Conservation (phyloP, 2,797 vertebrate genomes). For the Antrozous pallidus region DNA sequence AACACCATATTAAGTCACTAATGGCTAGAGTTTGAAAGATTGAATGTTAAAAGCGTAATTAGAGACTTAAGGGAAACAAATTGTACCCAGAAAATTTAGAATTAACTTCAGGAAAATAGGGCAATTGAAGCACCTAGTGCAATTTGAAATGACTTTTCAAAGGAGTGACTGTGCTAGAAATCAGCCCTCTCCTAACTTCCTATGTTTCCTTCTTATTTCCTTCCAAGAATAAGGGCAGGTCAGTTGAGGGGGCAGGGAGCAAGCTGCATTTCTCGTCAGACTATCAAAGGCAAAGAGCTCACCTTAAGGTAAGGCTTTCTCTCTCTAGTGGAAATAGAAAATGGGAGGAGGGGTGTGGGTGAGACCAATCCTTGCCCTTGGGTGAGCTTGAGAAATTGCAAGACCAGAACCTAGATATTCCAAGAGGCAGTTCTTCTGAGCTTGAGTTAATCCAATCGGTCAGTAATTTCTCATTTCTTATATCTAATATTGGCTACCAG, state of each 20-base stretch:
- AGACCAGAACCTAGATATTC: background rate
- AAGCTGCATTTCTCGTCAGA: conserved; percentile 47
- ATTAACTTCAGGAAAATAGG: conserved; percentile 77
- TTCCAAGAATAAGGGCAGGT: conserved; percentile 60
- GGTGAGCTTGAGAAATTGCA: background rate
- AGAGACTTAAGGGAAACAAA: conserved; percentile 78
- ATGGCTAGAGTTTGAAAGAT: conserved; percentile 70
- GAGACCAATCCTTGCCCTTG: conserved; percentile 14
- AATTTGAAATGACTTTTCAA: conserved; percentile 76
- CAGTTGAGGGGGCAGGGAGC: conserved; percentile 21
- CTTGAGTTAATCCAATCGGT: background rate
- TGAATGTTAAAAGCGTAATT: conserved; percentile 79
- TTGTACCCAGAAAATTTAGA: conserved; percentile 76
- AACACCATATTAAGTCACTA: conserved; percentile 73
- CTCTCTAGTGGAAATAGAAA: conserved; percentile 34
- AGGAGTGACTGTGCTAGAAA: conserved; percentile 36
- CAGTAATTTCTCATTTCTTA: background rate
- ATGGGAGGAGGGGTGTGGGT: background rate
- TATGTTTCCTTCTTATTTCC: conserved; percentile 52
- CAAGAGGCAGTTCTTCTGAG: background rate
- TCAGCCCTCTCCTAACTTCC: conserved; percentile 22
- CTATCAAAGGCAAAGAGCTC: conserved; percentile 34
- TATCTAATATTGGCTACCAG: background rate
- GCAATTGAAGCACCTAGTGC: conserved; percentile 70
- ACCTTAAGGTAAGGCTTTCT: conserved; percentile 39